phyloP scores from a whole-genome alignment of 2,113 vertebrate species.

The Grammomys dolichurus region DNA sequence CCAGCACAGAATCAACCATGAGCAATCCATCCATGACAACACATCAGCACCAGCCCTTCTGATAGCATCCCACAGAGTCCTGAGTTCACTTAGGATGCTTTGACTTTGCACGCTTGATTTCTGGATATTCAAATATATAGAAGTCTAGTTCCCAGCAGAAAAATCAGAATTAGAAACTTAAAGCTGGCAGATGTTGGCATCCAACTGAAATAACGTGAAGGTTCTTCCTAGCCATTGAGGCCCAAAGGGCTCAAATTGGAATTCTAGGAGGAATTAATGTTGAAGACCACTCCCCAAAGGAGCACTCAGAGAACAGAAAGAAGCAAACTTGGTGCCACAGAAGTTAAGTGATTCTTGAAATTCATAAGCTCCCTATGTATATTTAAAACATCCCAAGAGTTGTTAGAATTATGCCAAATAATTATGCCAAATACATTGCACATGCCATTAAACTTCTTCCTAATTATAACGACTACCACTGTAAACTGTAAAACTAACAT shows the following conservation, averaged over 20 bases:
- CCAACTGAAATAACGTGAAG: not conserved
- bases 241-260: not conserved
- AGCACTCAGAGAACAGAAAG: not conserved
- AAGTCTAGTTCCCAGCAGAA: not conserved
- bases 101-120: not conserved
- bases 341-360: not conserved
- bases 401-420: too few relatives aligned
- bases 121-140: not conserved
- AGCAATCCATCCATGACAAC: not conserved
- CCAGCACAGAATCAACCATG: not conserved
- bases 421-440: too few relatives aligned
- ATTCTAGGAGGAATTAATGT: not conserved
- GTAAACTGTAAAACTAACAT: too few relatives aligned
- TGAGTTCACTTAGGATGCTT: not conserved
- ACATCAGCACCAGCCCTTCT: not conserved
- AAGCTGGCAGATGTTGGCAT: not conserved
- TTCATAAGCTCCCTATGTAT: too few relatives aligned
- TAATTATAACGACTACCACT: too few relatives aligned
- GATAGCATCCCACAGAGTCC: not conserved
- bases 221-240: not conserved
- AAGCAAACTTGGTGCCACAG: not conserved
- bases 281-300: not conserved
- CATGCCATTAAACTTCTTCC: too few relatives aligned
- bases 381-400: too few relatives aligned
- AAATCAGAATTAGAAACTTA: not conserved